Percentiles rank a stretch among this genome's conserved stretches.
Evolutionary conservation across 1,140 invertebrate genomes (phyloP).

Genomic region (Drosophila busckii): DNA sequence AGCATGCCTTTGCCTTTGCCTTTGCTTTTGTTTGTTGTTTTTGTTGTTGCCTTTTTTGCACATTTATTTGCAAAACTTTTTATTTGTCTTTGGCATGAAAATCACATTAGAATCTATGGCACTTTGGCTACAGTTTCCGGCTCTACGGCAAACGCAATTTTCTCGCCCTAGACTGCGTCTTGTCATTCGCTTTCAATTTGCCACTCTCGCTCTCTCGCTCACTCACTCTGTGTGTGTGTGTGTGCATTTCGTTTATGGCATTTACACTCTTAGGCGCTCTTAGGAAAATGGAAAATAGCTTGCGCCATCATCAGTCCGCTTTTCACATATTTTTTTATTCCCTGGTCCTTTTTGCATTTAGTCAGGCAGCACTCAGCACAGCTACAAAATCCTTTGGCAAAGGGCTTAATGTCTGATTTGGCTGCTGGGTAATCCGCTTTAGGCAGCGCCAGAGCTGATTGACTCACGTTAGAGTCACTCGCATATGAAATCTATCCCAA

Average conservation of each 20-base stretch:
- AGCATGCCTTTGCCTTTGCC: neutral
- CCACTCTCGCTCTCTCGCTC: neutral
- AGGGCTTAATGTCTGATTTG: slow-evolving; percentile 62
- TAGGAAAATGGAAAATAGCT: slow-evolving; percentile 1
- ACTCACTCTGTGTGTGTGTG: neutral
- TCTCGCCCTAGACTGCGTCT: slow-evolving; percentile 44
- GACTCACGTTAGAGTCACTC: too few relatives aligned
- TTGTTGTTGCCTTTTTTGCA: neutral
- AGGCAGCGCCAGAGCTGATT: slow-evolving; percentile 5
- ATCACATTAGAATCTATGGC: slow-evolving; percentile 49
- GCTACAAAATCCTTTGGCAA: slow-evolving; percentile 59
- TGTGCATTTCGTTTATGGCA: slow-evolving; percentile 60
- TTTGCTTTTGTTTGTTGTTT: slow-evolving; percentile 2
- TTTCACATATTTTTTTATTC: slow-evolving; percentile 1
- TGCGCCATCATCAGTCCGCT: neutral
- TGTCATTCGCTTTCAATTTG: slow-evolving; percentile 22
- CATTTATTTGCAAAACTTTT: slow-evolving; percentile 11
- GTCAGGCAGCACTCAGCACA: slow-evolving; percentile 19
- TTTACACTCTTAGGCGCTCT: slow-evolving; percentile 43
- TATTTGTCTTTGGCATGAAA: slow-evolving; percentile 37
- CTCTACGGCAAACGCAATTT: slow-evolving; percentile 23
- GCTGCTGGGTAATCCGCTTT: slow-evolving; percentile 59
- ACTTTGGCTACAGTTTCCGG: neutral
- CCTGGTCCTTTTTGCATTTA: slow-evolving; percentile 10
- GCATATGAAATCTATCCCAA: slow-evolving; percentile 29